Evolutionary conservation across 2,888 invertebrate genomes (phyloP), one percentile per base, ranked within the genome.

Genomic region (Dorcus hopei): DNA sequence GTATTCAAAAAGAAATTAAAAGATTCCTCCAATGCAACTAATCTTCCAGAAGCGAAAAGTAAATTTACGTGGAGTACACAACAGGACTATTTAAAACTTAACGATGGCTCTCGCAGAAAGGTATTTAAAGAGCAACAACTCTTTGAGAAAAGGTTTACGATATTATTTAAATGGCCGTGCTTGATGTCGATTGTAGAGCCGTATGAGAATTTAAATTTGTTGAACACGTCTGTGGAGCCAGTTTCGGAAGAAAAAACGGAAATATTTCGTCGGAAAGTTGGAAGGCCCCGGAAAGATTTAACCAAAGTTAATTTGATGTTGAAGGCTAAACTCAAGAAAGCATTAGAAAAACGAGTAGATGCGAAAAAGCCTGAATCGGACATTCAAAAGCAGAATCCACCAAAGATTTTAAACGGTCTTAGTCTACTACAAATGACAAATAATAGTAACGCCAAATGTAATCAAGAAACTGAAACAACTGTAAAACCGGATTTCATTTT

Each of bases 141-240:
- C 19, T 65, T 61, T 51, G 49, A 40, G 3, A 43, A 49, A 19
- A 51, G 65, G 42, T 56, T 64, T 19, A 58, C 57, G 14, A 43
- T 51, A 2, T 38, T 66, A 14, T 63, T 66, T 54, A 64, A 55
- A 41, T 66, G 66, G 66, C 62, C 66, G n/a, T 54, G 59, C n/a
- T 51, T 63, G 11, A 57, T 65, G 55, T 66, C 66, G 2, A 9
- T 49, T 7, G 39, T 56, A 16, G 38, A 38, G 51, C 57, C 48
- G 19, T 19, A 19, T 38, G 58, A 58, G 26, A 41, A 16, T 47
- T 49, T 51, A 41, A 26, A 51, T 38, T 42, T 55, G 39, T 16
- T 45, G 11, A 14, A 14, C n/a, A 41, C 41, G 1, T 43, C 43
- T 16, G 41, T 42, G 11, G 19, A 14, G 3, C 38, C 16, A 11